Evolutionary conservation across 2,797 vertebrate species (phyloP), one percentile per base, ranked within the genome.

Genomic region (Macropodus opercularis): DNA sequence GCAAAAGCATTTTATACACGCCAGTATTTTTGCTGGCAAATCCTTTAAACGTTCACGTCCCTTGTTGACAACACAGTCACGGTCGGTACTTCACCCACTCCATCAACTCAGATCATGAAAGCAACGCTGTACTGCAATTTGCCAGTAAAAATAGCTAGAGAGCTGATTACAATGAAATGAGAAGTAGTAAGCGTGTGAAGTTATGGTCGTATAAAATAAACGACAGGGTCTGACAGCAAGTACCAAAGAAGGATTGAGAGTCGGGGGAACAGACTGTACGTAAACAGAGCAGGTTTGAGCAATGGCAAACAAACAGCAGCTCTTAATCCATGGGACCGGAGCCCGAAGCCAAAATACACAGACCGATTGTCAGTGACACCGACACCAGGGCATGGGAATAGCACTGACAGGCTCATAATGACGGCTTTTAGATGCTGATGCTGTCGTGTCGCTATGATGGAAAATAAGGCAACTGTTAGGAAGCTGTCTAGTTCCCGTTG

Each of bases 311-410:
- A 74, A 79, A 80, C 48, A 61, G 51, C 38, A 31, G 34, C 5
- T n/a, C 40, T 58, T 82, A 74, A 74, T 75, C 63, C 60, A 46
- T 0, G 14, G 49, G 29, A 72, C 39, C 36, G 13, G 41, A 64
- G 65, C 32, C 74, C 32, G 13, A 44, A 66, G 49, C 63, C 77
- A 55, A 67, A 87, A 66, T 3, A 8, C 47, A 29, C 31, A 3
- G 43, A 60, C 41, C 19, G 43, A 80, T 52, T 63, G 58, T 40
- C 57, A 61, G 34, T 68, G 81, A 79, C 78, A 79, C 15, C 22
- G 59, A 72, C 21, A n/a, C n/a, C n/a, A 52, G 75, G 56, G 62
- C 77, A 83, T 88, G 88, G 83, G 83, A 89, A 91, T 24, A 19
- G 48, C 43, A 69, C 22, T 10, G 43, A 54, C 47, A 44, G 39